Conservation (phyloP, 1,140 invertebrate species). For the Eubasilissa regina region DNA sequence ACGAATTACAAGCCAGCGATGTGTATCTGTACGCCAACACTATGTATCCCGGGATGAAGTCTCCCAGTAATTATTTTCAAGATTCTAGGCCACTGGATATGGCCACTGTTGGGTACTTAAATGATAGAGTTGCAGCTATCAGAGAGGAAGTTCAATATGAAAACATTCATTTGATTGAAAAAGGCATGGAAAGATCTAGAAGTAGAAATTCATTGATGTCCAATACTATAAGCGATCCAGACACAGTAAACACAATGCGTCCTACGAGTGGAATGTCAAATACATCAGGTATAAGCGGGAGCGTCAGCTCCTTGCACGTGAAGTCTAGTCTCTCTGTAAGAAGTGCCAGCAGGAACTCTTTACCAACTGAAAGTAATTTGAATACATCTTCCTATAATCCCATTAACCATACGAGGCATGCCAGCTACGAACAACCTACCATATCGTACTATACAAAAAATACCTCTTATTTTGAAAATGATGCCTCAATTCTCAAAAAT, state of each 20-base stretch:
- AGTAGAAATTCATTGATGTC: slow-evolving; percentile 58
- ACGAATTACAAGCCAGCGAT: slow-evolving; percentile 74
- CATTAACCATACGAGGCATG: slow-evolving; percentile 53
- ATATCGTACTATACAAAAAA: slow-evolving; percentile 71
- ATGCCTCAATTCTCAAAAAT: slow-evolving; percentile 59
- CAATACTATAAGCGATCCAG: slow-evolving; percentile 55
- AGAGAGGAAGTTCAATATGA: slow-evolving; percentile 64
- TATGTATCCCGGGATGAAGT: slow-evolving; percentile 42
- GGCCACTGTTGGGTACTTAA: slow-evolving; percentile 54
- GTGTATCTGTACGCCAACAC: slow-evolving; percentile 56
- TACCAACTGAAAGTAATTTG: slow-evolving; percentile 45
- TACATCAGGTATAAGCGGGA: slow-evolving; percentile 41
- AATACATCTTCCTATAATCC: slow-evolving; percentile 31
- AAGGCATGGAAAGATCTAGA: slow-evolving; percentile 43
- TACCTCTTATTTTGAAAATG: slow-evolving; percentile 63
- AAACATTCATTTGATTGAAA: slow-evolving; percentile 60
- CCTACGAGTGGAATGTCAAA: slow-evolving; percentile 45
- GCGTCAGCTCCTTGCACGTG: slow-evolving; percentile 26
- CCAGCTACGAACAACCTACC: slow-evolving; percentile 61
- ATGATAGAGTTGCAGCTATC: slow-evolving; percentile 56
- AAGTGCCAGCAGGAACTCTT: slow-evolving; percentile 56
- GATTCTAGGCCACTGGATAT: slow-evolving; percentile 44
- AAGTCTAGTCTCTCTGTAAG: slow-evolving; percentile 44
- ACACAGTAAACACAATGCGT: slow-evolving; percentile 55
- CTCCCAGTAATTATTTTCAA: slow-evolving; percentile 11